Evolutionary conservation across 2,113 vertebrate species (phyloP).

Genomic region (Serilophus lunatus): DNA sequence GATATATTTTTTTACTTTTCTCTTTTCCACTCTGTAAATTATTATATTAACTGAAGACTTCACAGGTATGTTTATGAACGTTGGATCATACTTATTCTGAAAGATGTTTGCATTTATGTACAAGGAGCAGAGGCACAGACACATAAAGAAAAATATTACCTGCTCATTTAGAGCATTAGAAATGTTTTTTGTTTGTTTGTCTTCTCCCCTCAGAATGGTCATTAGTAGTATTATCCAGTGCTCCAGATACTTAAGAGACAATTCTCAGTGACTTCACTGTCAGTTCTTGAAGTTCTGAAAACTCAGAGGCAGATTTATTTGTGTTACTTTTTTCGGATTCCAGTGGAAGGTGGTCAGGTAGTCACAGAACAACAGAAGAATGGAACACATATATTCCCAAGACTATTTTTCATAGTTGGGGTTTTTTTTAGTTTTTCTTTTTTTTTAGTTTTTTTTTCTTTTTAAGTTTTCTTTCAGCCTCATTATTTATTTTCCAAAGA

Average conservation of each 20-base stretch:
- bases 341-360: not conserved
- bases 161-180: not conserved
- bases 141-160: not conserved
- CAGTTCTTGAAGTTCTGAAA: not conserved
- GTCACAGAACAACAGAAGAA: not conserved
- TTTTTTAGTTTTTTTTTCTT: no score
- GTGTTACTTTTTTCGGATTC: not conserved
- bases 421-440: no score
- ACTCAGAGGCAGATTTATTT: not conserved
- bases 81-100: not conserved
- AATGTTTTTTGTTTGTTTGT: not conserved
- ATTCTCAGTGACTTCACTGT: not conserved
- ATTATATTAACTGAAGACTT: not conserved
- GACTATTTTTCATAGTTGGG: no score
- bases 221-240: not conserved
- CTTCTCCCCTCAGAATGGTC: not conserved
- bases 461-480: not conserved
- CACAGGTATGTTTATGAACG: not conserved
- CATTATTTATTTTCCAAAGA: not conserved
- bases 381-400: rapidly evolving
- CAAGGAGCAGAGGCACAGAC: not conserved
- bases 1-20: not conserved
- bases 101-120: not conserved
- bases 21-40: not conserved
- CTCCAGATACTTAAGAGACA: not conserved